Evolutionary conservation across 2,113 vertebrate genomes (phyloP).

Genomic region (Todiramphus chloris): DNA sequence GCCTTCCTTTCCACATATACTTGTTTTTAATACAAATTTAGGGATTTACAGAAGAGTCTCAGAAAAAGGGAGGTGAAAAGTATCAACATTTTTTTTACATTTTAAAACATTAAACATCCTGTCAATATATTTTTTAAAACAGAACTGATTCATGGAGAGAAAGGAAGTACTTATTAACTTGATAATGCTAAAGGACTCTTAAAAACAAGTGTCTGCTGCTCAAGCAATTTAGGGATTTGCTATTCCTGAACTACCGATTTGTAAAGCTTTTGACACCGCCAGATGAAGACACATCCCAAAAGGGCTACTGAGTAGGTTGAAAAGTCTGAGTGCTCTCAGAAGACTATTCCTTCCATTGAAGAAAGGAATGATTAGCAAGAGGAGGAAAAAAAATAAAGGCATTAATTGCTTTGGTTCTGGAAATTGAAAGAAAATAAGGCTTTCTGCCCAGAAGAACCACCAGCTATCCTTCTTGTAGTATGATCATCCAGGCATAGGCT

Average conservation of each 20-base stretch:
- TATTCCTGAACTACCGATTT: not conserved
- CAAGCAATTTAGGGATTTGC: not conserved
- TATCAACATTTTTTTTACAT: not conserved
- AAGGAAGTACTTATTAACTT: slow-evolving; percentile 23
- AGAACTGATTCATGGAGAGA: not conserved
- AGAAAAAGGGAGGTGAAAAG: not conserved
- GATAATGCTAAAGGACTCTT: slow-evolving; percentile 35
- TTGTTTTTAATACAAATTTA: not conserved
- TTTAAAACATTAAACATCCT: not conserved
- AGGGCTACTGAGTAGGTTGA: not conserved
- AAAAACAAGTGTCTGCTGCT: slow-evolving; percentile 32
- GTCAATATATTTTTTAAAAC: not conserved
- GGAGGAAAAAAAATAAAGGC: not conserved
- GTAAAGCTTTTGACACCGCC: slow-evolving; percentile 2
- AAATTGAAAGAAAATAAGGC: not conserved
- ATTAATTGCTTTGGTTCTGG: not conserved
- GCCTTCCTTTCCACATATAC: not conserved
- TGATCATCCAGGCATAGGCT: not conserved
- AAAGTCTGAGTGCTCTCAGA: not conserved
- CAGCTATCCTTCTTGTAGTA: not conserved
- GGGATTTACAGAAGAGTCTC: not conserved
- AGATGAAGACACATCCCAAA: not conserved
- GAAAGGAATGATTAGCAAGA: not conserved
- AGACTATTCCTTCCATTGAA: not conserved
- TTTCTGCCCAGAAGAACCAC: not conserved